These are phyloP conservation scores for Shargacucullia verbasci DNA, from an alignment of 2,888 invertebrate species.

Conservation along the genomic window DNA sequence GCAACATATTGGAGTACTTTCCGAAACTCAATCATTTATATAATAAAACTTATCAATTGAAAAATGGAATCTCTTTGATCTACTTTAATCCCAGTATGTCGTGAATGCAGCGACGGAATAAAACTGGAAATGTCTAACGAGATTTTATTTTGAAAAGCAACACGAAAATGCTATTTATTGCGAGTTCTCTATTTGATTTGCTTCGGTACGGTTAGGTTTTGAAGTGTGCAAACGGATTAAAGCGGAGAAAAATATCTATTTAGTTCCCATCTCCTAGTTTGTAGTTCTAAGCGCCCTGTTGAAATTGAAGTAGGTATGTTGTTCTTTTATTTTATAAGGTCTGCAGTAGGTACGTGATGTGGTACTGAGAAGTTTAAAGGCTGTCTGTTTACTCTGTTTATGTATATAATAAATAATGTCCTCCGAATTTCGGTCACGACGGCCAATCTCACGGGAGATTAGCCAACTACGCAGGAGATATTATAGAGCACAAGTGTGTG, in stretches of 20 bases:
- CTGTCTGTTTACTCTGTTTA: too few species aligned
- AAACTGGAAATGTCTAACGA: constrained; percentile 73
- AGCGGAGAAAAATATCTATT: constrained; percentile 69
- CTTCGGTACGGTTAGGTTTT: constrained; percentile 64
- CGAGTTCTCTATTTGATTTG: constrained; percentile 74
- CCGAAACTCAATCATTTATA: constrained; percentile 23
- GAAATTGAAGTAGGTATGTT: constrained; percentile 34
- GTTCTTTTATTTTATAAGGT: constrained; percentile 20
- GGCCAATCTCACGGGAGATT: too few species aligned
- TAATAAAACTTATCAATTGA: constrained; percentile 55
- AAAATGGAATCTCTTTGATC: constrained; percentile 58
- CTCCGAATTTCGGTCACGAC: too few species aligned
- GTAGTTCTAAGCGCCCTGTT: constrained; percentile 45
- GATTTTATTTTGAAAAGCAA: constrained; percentile 73
- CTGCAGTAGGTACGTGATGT: constrained; percentile 17
- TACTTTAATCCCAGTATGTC: constrained; percentile 59
- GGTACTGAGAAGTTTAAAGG: too few species aligned
- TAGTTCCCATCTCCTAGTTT: constrained; percentile 54
- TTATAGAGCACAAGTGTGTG: too few species aligned
- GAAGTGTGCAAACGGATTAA: constrained; percentile 73
- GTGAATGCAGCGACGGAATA: constrained; percentile 60
- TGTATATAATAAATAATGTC: too few species aligned
- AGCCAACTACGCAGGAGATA: too few species aligned
- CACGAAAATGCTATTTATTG: constrained; percentile 75
- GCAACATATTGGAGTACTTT: constrained; percentile 19